Conservation (phyloP, 2,888 invertebrate genomes). For the Disparrhopalites patrizii region DNA sequence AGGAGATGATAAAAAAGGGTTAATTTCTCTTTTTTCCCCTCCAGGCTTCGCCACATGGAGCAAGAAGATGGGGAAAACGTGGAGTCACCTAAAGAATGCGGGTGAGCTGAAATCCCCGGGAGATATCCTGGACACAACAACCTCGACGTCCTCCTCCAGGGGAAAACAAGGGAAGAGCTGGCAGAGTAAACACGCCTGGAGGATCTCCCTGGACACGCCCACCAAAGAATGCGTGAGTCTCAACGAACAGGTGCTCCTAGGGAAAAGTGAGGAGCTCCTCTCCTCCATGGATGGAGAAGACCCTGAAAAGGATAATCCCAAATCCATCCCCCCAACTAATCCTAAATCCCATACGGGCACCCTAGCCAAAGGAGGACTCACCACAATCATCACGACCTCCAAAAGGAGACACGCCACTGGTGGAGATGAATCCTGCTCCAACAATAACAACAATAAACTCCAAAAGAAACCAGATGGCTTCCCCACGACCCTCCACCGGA, state of each 20-base stretch:
- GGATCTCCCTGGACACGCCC: constrained; percentile 32
- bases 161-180: constrained; percentile 6
- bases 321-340: too few relatives aligned
- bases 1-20: too few relatives aligned
- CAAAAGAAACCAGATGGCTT: background rate
- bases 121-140: constrained; percentile 17
- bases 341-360: too few relatives aligned
- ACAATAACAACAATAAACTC: background rate
- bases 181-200: constrained; percentile 27
- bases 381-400: too few relatives aligned
- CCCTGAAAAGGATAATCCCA: too few relatives aligned
- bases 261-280: background rate
- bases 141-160: constrained; percentile 20
- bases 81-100: constrained; percentile 46
- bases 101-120: constrained; percentile 24
- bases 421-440: background rate
- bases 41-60: constrained; percentile 48
- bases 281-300: too few relatives aligned
- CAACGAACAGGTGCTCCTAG: background rate
- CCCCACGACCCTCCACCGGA: constrained; percentile 24
- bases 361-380: too few relatives aligned
- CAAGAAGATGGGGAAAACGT: constrained; percentile 48
- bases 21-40: background rate
- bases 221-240: constrained; percentile 16
- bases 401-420: background rate